Conservation (phyloP, 2,797 vertebrate species). For the Acrocephalus scirpaceus region DNA sequence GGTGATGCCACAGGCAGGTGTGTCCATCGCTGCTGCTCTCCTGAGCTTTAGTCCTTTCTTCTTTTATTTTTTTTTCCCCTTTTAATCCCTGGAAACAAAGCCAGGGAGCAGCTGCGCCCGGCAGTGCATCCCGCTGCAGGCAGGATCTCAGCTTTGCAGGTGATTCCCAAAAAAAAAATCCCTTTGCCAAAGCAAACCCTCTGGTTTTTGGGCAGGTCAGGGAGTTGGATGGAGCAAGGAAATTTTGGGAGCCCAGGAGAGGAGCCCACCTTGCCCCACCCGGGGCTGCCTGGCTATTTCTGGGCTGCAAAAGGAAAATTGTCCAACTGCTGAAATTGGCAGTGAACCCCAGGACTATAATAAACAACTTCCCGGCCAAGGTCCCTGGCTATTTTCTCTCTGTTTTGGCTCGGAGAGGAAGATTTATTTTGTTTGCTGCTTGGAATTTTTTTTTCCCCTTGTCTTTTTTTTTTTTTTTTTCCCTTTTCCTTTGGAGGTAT, state of each 20-base stretch:
- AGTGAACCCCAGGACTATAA: constrained; percentile 16
- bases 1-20: constrained; percentile 36
- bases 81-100: constrained; percentile 48
- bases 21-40: not conserved
- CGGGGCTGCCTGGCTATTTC: not conserved
- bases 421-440: constrained; percentile 43
- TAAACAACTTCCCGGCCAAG: constrained; percentile 60
- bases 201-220: not conserved
- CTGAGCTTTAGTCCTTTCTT: not conserved
- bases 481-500: not conserved
- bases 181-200: not conserved
- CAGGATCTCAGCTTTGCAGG: not conserved
- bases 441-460: not conserved
- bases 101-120: constrained; percentile 20
- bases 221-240: not conserved
- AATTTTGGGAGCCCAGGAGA: not conserved
- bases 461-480: not conserved
- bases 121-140: not conserved
- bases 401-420: constrained; percentile 40
- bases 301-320: constrained; percentile 40
- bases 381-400: constrained; percentile 59
- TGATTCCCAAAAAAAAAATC: not conserved
- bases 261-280: not conserved
- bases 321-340: constrained; percentile 52
- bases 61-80: not conserved